Evolutionary conservation across 2,113 vertebrate species (phyloP), one percentile per base, ranked within the genome.

Genomic region (Formicarius rufipectus): DNA sequence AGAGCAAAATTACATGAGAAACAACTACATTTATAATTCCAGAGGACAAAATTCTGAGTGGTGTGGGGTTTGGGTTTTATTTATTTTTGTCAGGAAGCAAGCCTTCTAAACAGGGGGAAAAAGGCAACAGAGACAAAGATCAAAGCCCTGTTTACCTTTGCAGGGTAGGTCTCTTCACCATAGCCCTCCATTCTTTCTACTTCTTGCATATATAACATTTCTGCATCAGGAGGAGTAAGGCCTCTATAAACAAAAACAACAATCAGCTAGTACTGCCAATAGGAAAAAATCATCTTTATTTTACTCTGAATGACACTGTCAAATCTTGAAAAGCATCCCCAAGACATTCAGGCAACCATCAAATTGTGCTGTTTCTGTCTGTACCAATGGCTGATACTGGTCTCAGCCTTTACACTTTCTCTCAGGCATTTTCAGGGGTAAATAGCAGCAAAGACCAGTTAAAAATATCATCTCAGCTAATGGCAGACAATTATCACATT

Each of bases 131-230:
- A 79, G 23, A 47, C 42, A 58, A 67, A 84, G 24, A 82, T 31
- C 24, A 94, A 95, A 80, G 30, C 6, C 42, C 49, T 2, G 7
- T 67, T 93, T 90, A 99, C 99, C 99, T 99, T 99, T 44, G 99
- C 99, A 86, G 99, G 99, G 95, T 99, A 99, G 89, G 98, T 99
- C 97, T 99, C 99, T 87, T 99, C 99, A 19, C 99, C 99, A 21
- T 99, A 99, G 55, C 99, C 99, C 14, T 99, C 99, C 98, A 99
- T 99, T 91, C 99, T 98, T 97, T 99, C 99, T 56, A 99, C 99
- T 93, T 99, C 99, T 97, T 99, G 99, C 99, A 99, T 99, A 97
- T 99, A 99, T 39, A 99, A 96, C 98, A 99, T 98, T 96, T 99
- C 99, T 1, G 99, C 99, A 67, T 99, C 99, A 24, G 99, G 98